Evolutionary conservation across 2,797 vertebrate species (phyloP).

Genomic region (Pelobates cultripes): DNA sequence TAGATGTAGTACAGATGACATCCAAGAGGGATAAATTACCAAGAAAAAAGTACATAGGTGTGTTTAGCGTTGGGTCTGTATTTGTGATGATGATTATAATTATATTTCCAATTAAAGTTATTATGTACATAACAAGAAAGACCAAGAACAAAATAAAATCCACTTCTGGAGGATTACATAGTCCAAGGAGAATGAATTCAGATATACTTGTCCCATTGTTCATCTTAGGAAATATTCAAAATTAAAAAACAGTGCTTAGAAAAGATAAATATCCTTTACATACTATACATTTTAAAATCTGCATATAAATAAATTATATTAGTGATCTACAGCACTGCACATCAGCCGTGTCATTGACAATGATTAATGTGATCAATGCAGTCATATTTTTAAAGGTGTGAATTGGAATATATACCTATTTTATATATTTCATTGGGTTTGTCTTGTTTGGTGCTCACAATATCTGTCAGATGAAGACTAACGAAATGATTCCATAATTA

Average conservation of each 20-base stretch:
- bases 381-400: too few species aligned
- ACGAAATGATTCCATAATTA: too few species aligned
- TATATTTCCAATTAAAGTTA: constrained; percentile 31
- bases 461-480: too few species aligned
- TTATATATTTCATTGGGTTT: too few species aligned
- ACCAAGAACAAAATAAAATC: constrained; percentile 13
- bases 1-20: constrained; percentile 32
- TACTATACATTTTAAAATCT: too few species aligned
- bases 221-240: constrained; percentile 5
- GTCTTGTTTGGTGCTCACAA: too few species aligned
- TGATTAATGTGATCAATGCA: too few species aligned
- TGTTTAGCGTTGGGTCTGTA: constrained; percentile 26
- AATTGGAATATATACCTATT: too few species aligned
- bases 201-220: constrained; percentile 33
- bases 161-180: constrained; percentile 26
- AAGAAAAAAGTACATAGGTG: constrained; percentile 42
- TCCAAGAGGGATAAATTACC: constrained; percentile 33
- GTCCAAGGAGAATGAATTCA: constrained; percentile 43
- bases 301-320: too few species aligned
- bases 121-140: constrained; percentile 32
- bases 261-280: neutral
- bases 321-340: too few species aligned
- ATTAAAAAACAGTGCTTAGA: neutral
- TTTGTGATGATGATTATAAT: constrained; percentile 38
- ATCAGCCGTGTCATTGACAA: too few species aligned